Evolutionary conservation across 2,113 vertebrate genomes (phyloP).

Genomic region (Rhombomys opimus): DNA sequence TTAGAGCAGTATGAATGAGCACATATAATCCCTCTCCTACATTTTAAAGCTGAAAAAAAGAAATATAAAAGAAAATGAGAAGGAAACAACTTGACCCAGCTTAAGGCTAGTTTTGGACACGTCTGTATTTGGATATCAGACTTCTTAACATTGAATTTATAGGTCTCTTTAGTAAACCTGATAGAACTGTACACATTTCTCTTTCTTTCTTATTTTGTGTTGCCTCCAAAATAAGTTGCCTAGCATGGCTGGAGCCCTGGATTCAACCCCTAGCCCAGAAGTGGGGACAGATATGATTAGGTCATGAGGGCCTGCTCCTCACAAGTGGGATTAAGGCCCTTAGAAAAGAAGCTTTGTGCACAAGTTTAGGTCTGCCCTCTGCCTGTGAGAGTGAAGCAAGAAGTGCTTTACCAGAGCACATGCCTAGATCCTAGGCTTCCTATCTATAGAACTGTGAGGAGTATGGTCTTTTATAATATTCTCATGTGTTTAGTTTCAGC

Average conservation of each 20-base stretch:
- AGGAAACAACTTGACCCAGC: neutral
- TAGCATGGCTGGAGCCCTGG: neutral
- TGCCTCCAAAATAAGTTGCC: neutral
- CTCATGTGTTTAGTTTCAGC: neutral
- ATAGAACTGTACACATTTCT: neutral
- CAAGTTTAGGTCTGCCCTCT: neutral
- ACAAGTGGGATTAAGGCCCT: neutral
- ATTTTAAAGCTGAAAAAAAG: slow-evolving; percentile 57
- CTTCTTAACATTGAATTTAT: slow-evolving; percentile 41
- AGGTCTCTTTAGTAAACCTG: slow-evolving; percentile 6
- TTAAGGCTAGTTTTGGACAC: slow-evolving; percentile 34
- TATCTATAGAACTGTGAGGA: neutral
- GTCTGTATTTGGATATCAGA: slow-evolving; percentile 46
- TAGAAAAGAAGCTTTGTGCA: neutral
- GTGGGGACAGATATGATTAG: neutral
- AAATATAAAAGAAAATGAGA: neutral
- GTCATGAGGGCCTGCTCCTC: neutral
- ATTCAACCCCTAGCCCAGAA: neutral
- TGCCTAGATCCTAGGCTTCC: neutral
- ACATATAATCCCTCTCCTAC: neutral
- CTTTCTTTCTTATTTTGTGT: neutral
- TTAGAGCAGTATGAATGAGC: slow-evolving; percentile 30
- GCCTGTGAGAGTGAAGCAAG: neutral
- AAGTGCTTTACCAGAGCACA: neutral
- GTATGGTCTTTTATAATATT: neutral